Evolutionary conservation across 2,888 invertebrate species (phyloP).

Genomic region (Ochropleura leucogaster): DNA sequence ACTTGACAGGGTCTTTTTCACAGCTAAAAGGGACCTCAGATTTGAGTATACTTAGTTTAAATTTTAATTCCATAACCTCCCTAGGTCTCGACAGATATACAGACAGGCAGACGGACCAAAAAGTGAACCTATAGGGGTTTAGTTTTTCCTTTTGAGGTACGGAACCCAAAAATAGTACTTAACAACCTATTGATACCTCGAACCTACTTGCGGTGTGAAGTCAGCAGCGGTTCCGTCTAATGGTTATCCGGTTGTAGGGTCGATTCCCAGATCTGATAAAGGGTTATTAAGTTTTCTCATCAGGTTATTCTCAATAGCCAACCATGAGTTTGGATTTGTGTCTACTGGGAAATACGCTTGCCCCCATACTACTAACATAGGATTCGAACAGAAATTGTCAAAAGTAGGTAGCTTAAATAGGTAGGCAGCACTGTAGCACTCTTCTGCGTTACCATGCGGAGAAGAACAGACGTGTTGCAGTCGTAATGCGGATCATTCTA

Average conservation of each 20-base stretch:
- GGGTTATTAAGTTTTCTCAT: not conserved
- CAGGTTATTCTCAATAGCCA: not conserved
- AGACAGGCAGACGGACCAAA: too few relatives aligned
- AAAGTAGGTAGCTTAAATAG: not conserved
- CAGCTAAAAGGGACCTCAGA: too few relatives aligned
- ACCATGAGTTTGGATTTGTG: not conserved
- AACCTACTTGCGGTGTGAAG: not conserved
- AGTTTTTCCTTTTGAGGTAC: too few relatives aligned
- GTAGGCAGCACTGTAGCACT: not conserved
- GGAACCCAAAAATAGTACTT: not conserved
- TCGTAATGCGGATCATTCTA: not conserved
- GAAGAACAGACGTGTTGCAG: not conserved
- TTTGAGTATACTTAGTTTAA: too few relatives aligned
- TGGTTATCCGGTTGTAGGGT: not conserved
- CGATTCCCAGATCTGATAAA: not conserved
- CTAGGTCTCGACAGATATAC: too few relatives aligned
- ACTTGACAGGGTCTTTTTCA: too few relatives aligned
- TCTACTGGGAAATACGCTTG: not conserved
- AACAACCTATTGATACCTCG: not conserved
- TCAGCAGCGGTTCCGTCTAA: not conserved
- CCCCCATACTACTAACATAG: not conserved
- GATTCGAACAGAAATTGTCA: not conserved
- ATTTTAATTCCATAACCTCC: too few relatives aligned
- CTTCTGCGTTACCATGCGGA: not conserved
- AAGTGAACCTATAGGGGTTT: too few relatives aligned